Conservation (phyloP, 2,113 vertebrate species). For the Alligator sinensis region DNA sequence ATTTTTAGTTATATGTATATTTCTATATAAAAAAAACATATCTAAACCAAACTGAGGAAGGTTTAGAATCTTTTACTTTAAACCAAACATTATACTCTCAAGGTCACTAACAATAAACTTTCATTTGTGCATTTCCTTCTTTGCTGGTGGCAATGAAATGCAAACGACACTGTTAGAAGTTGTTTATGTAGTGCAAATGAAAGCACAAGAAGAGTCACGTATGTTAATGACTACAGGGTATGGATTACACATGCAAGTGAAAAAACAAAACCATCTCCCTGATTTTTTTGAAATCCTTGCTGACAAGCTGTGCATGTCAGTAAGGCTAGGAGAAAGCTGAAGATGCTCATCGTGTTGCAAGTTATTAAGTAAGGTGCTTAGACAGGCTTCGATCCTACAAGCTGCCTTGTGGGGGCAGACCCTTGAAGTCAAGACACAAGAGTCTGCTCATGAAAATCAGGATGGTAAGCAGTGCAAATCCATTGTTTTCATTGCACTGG, state of each 20-base stretch:
- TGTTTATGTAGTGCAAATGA: neutral
- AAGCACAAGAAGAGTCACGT: neutral
- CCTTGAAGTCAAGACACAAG: constrained; percentile 2
- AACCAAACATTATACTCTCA: neutral
- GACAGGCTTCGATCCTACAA: constrained; percentile 51
- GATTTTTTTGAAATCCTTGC: constrained; percentile 29
- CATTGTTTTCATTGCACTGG: neutral
- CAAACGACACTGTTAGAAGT: neutral
- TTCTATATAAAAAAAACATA: neutral
- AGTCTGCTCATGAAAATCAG: constrained; percentile 34
- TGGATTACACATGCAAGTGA: constrained; percentile 7
- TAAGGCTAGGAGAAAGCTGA: constrained; percentile 35
- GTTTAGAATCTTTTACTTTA: neutral
- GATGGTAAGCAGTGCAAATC: constrained; percentile 38
- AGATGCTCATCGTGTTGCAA: constrained; percentile 36
- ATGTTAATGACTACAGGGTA: neutral
- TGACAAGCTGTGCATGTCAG: constrained; percentile 41
- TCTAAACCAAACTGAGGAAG: neutral
- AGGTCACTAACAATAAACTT: neutral
- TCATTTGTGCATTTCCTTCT: neutral
- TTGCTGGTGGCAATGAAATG: neutral
- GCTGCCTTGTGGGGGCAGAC: constrained; percentile 24
- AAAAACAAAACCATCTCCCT: constrained; percentile 10
- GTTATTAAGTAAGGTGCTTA: constrained; percentile 45
- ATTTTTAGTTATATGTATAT: neutral